Percentiles rank a stretch among this genome's conserved stretches.
These are phyloP conservation scores for Sander vitreus DNA, from an alignment of 2,113 vertebrate genomes.

Conservation along the genomic window DNA sequence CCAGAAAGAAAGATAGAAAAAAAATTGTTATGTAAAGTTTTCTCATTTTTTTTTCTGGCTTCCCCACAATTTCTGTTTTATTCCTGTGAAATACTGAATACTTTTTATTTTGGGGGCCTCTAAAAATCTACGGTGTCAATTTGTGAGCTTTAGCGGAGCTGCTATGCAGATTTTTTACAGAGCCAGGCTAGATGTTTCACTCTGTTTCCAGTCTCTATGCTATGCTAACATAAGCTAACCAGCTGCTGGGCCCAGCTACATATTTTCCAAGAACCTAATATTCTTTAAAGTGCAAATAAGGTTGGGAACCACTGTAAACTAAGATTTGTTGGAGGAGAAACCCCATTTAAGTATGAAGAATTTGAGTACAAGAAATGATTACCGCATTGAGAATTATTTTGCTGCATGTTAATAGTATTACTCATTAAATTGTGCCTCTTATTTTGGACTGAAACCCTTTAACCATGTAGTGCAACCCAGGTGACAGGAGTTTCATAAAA, in stretches of 20 bases:
- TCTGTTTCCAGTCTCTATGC: neutral
- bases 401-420: neutral
- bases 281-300: neutral
- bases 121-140: neutral
- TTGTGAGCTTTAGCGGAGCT: neutral
- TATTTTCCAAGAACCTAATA: neutral
- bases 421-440: neutral
- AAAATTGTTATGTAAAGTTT: neutral
- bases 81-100: neutral
- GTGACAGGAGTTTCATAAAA: slow-evolving; percentile 14
- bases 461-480: slow-evolving; percentile 1
- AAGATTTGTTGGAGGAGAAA: neutral
- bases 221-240: neutral
- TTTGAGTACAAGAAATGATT: slow-evolving; percentile 1
- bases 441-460: slow-evolving; percentile 2
- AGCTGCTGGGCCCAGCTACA: neutral
- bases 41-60: neutral
- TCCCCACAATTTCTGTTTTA: neutral
- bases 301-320: slow-evolving; percentile 2
- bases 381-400: neutral
- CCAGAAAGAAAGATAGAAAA: too few relatives aligned
- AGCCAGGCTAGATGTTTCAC: neutral
- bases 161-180: neutral
- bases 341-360: neutral
- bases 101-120: neutral